Percentiles rank a stretch among this genome's conserved stretches.
These are phyloP conservation scores for Tragelaphus imberbis DNA, from an alignment of 2,113 vertebrate genomes.

Conservation along the genomic window DNA sequence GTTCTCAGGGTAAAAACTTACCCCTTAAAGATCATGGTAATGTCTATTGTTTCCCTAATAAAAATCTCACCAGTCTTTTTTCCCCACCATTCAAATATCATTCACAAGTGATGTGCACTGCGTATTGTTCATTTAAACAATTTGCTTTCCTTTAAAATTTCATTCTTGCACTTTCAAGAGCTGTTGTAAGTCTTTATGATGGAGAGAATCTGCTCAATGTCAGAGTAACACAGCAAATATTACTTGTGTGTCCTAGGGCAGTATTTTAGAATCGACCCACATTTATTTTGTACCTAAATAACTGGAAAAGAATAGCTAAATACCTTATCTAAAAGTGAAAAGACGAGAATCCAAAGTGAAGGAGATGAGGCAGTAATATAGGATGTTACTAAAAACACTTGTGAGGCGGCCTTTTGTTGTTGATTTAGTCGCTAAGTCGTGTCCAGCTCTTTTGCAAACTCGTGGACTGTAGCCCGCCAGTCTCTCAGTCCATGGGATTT, in stretches of 20 bases:
- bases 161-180: neutral
- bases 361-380: neutral
- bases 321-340: neutral
- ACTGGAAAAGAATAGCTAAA: neutral
- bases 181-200: neutral
- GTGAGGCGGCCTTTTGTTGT: neutral
- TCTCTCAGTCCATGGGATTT: neutral
- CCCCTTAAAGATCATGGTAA: neutral
- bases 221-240: neutral
- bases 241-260: neutral
- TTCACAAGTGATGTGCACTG: neutral
- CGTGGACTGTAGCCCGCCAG: neutral
- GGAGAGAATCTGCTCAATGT: neutral
- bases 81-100: rapidly evolving
- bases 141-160: neutral
- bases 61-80: neutral
- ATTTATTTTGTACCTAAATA: neutral
- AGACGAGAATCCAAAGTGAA: neutral
- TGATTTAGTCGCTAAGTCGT: neutral
- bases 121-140: neutral
- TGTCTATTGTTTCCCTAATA: neutral
- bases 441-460: neutral
- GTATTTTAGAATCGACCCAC: neutral
- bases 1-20: neutral
- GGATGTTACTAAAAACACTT: neutral